phyloP scores from a whole-genome alignment of 2,113 vertebrate genomes.

The Psittacula cyanocephala region DNA sequence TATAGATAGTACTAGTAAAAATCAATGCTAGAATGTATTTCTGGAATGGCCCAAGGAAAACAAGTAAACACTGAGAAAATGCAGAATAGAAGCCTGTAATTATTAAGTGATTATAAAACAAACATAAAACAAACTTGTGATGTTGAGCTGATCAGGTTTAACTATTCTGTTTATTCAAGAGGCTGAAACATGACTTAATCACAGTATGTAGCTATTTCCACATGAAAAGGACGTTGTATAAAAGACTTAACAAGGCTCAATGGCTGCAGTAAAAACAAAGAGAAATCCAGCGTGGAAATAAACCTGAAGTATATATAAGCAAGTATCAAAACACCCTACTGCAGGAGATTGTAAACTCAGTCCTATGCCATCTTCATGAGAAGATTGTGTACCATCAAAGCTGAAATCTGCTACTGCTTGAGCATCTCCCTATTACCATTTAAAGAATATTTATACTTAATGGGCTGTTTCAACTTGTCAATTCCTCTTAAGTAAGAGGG shows the following conservation, averaged over 20 bases:
- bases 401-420: not conserved
- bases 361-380: not conserved
- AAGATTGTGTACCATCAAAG: not conserved
- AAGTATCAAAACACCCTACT: not conserved
- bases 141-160: not conserved
- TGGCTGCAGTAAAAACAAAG: not conserved
- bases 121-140: not conserved
- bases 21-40: not conserved
- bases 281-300: not conserved
- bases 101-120: not conserved
- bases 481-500: not conserved
- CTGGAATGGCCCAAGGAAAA: not conserved
- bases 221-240: not conserved
- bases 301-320: not conserved
- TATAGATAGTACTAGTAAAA: not conserved
- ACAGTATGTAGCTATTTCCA: not conserved
- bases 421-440: not conserved
- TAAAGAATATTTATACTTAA: not conserved
- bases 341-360: not conserved
- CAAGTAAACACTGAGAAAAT: not conserved
- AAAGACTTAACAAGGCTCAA: not conserved
- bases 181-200: not conserved
- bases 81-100: not conserved
- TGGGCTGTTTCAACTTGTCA: not conserved
- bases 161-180: not conserved